These are phyloP conservation scores for Papilio protenor DNA, from an alignment of 2,888 invertebrate genomes.

Conservation along the genomic window DNA sequence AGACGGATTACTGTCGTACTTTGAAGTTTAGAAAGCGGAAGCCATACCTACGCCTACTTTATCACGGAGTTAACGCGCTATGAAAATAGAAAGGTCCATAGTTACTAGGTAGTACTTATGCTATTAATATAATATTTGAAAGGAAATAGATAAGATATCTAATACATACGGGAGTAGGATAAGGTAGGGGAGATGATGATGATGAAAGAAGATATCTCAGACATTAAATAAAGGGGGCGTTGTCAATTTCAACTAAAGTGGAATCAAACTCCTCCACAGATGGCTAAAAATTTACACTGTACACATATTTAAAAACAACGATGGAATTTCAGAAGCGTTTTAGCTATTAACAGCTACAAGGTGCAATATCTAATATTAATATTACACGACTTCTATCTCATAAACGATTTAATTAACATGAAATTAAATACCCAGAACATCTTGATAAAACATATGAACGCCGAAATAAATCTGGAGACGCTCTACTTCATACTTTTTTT, in stretches of 20 bases:
- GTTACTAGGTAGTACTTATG: neutral
- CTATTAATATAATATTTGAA: neutral
- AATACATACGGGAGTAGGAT: too few species aligned
- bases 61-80: neutral
- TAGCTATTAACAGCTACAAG: neutral
- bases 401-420: neutral
- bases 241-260: neutral
- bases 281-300: neutral
- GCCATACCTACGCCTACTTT: neutral
- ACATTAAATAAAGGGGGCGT: neutral
- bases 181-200: too few species aligned
- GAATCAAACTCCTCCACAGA: neutral
- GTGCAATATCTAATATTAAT: neutral
- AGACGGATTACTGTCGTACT: neutral
- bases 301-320: neutral
- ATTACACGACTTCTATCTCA: neutral
- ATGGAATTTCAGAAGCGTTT: neutral
- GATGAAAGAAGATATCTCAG: too few species aligned
- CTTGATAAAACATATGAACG: neutral
- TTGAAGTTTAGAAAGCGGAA: neutral
- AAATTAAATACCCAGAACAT: neutral
- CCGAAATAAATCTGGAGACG: conserved; percentile 25
- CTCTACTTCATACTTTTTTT: conserved; percentile 22
- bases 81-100: neutral
- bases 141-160: too few species aligned